Evolutionary conservation across 2,797 vertebrate species (phyloP).

Genomic region (Salarias fasciatus): DNA sequence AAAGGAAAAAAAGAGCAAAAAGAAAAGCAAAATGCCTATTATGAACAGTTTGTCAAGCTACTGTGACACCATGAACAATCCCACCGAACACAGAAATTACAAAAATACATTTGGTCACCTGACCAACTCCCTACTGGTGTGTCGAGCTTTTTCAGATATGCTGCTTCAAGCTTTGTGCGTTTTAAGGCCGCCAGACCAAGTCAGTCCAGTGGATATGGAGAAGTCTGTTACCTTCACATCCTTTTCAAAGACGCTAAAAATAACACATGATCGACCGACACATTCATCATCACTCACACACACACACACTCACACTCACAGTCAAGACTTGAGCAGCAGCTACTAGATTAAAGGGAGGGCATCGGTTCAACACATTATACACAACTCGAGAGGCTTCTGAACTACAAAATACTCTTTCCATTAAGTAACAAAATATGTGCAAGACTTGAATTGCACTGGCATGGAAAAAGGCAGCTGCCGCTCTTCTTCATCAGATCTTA

Average conservation of each 20-base stretch:
- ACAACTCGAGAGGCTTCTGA: slow-evolving; percentile 13
- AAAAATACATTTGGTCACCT: slow-evolving; percentile 78
- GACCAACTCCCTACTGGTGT: slow-evolving; percentile 52
- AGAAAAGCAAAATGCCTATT: slow-evolving; percentile 35
- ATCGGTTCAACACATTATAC: slow-evolving; percentile 44
- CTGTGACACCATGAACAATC: slow-evolving; percentile 26
- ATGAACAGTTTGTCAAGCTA: slow-evolving; percentile 44
- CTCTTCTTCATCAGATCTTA: slow-evolving; percentile 31
- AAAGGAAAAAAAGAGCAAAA: too few relatives aligned
- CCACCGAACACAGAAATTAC: slow-evolving; percentile 52
- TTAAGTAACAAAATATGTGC: slow-evolving; percentile 46
- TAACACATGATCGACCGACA: slow-evolving; percentile 7
- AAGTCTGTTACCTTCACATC: slow-evolving; percentile 57
- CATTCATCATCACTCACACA: slow-evolving; percentile 38
- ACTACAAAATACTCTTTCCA: slow-evolving; percentile 30
- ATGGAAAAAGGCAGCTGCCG: slow-evolving; percentile 57
- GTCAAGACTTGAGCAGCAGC: slow-evolving; percentile 50
- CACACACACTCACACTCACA: slow-evolving; percentile 33
- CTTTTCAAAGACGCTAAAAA: slow-evolving; percentile 44
- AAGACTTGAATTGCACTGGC: slow-evolving; percentile 40
- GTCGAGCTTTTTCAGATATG: slow-evolving; percentile 68
- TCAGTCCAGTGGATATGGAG: slow-evolving; percentile 62
- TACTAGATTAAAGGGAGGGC: slow-evolving; percentile 65
- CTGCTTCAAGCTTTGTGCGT: slow-evolving; percentile 68
- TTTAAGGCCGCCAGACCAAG: slow-evolving; percentile 54